Conservation (phyloP, 2,797 vertebrate genomes). For the Morus bassanus region DNA sequence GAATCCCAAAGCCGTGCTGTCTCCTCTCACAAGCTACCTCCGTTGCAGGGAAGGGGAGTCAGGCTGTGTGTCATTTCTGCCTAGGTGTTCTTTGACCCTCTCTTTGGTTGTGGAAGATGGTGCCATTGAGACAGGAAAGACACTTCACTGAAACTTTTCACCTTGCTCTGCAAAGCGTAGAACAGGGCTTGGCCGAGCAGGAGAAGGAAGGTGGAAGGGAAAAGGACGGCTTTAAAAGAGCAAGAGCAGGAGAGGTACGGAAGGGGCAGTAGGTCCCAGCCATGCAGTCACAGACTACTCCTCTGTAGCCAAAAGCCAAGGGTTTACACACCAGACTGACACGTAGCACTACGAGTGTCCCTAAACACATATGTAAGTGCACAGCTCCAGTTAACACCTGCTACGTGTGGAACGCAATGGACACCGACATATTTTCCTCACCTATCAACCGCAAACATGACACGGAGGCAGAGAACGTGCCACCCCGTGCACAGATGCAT, state of each 20-base stretch:
- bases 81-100: not conserved
- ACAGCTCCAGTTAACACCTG: not conserved
- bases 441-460: fast-evolving
- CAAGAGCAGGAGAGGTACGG: not conserved
- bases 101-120: not conserved
- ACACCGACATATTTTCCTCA: not conserved
- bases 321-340: not conserved
- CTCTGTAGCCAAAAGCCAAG: not conserved
- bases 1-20: not conserved
- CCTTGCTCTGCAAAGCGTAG: not conserved
- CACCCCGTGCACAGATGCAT: fast-evolving
- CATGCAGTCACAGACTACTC: not conserved
- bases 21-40: not conserved
- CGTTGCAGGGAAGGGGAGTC: not conserved
- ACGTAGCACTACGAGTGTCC: not conserved
- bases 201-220: not conserved
- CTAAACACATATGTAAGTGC: fast-evolving
- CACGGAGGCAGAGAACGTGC: not conserved
- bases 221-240: not conserved
- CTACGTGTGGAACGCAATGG: fast-evolving
- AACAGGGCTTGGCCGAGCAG: not conserved
- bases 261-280: not conserved
- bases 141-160: not conserved
- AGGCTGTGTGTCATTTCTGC: not conserved
- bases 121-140: not conserved